Evolutionary conservation across 1,140 invertebrate species (phyloP).

Genomic region (Papilio xuthus): DNA sequence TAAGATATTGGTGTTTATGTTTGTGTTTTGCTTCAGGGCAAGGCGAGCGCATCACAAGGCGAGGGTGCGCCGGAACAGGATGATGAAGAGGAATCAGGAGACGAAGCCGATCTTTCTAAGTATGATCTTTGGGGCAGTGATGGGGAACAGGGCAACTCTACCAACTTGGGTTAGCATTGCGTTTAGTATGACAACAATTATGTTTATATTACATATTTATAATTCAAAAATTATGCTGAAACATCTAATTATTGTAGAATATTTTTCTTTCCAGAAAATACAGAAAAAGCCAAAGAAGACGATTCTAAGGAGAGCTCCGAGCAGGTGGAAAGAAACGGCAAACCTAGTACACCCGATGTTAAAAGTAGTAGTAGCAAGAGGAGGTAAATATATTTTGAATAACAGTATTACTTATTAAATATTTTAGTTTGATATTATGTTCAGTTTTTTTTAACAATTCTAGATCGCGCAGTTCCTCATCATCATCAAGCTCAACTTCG

Average conservation of each 20-base stretch:
- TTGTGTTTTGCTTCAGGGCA: conserved; percentile 58
- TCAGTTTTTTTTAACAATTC: conserved; percentile 11
- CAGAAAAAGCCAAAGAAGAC: conserved; percentile 56
- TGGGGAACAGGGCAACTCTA: conserved; percentile 67
- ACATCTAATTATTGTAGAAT: not conserved
- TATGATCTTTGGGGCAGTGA: conserved; percentile 81
- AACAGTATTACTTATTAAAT: conserved; percentile 18
- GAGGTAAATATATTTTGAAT: conserved; percentile 49
- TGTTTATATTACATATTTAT: not conserved
- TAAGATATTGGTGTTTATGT: conserved; percentile 23
- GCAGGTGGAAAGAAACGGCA: conserved; percentile 59
- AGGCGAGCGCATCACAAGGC: conserved; percentile 54
- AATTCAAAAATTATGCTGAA: not conserved
- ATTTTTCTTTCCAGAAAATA: conserved; percentile 46
- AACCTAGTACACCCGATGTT: conserved; percentile 48
- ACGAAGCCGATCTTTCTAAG: conserved; percentile 79
- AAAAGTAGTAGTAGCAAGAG: conserved; percentile 62
- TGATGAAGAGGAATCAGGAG: conserved; percentile 77
- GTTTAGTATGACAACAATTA: conserved; percentile 32
- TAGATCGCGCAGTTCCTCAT: conserved; percentile 73
- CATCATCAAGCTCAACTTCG: conserved; percentile 73
- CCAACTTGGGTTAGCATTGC: conserved; percentile 61
- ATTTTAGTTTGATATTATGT: not conserved
- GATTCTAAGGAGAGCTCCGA: conserved; percentile 54
- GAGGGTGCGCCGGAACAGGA: conserved; percentile 57